phyloP scores from a whole-genome alignment of 2,888 invertebrate species.

The Clanis bilineata region DNA sequence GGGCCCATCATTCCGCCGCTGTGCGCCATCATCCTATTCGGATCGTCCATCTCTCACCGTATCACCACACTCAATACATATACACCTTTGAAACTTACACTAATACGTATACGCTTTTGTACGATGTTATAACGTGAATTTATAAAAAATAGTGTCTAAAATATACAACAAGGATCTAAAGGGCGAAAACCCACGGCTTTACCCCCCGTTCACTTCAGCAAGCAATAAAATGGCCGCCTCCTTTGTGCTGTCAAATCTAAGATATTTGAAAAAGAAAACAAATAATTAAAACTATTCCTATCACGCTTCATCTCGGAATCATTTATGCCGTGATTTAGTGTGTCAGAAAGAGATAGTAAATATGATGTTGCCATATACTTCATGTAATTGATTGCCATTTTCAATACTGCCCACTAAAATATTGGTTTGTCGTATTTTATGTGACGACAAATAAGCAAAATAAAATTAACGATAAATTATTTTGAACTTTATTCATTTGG shows the following conservation, averaged over 20 bases:
- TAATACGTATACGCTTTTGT: conserved; percentile 78
- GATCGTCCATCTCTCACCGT: conserved; percentile 86
- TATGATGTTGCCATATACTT: conserved; percentile 45
- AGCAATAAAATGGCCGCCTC: conserved; percentile 80
- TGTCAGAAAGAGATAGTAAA: conserved; percentile 54
- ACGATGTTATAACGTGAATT: conserved; percentile 44
- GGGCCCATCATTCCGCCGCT: conserved; percentile 90
- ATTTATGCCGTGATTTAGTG: conserved; percentile 48
- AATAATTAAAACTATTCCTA: conserved; percentile 70
- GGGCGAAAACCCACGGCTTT: conserved; percentile 57
- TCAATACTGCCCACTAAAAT: neutral
- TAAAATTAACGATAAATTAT: too few species aligned
- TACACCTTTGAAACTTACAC: conserved; percentile 60
- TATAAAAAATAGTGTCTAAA: conserved; percentile 46
- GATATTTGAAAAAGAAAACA: conserved; percentile 73
- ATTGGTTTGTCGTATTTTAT: neutral
- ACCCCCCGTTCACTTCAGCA: conserved; percentile 54
- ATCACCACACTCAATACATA: conserved; percentile 53
- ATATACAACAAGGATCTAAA: conserved; percentile 49
- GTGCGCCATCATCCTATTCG: conserved; percentile 92
- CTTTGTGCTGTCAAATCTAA: conserved; percentile 79
- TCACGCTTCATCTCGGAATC: conserved; percentile 61
- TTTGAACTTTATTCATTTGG: too few species aligned
- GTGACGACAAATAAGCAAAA: too few species aligned
- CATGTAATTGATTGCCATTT: conserved; percentile 16